These are phyloP conservation scores for Thomomys bottae DNA, from an alignment of 2,113 vertebrate species.

Conservation along the genomic window DNA sequence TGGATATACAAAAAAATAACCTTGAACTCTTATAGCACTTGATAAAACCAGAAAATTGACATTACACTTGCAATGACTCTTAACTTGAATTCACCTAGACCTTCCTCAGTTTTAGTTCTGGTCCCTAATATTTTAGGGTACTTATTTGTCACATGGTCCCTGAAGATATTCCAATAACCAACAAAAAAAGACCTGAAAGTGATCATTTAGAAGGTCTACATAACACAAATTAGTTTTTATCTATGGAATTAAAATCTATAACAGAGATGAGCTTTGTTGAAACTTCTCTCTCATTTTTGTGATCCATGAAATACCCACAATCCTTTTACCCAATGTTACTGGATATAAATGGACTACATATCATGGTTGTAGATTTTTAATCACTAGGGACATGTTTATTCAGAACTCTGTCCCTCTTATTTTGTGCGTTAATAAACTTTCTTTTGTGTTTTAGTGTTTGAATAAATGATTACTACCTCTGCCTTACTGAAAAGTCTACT, in stretches of 20 bases:
- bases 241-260: neutral
- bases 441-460: constrained; percentile 11
- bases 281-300: neutral
- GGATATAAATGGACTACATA: neutral
- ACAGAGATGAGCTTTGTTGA: neutral
- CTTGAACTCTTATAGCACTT: neutral
- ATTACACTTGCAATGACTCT: neutral
- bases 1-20: constrained; percentile 5
- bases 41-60: constrained; percentile 12
- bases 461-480: neutral
- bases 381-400: neutral
- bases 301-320: neutral
- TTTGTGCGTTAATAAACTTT: neutral
- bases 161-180: neutral
- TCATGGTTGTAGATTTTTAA: neutral
- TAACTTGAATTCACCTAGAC: constrained; percentile 18
- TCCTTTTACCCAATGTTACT: neutral
- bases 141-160: neutral
- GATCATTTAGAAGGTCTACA: neutral
- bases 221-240: neutral
- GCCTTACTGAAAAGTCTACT: neutral
- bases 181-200: neutral
- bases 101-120: neutral
- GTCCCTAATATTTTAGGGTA: neutral
- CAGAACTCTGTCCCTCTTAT: neutral